These are phyloP conservation scores for Poecilia velifera DNA, from an alignment of 2,797 vertebrate genomes.

Conservation along the genomic window DNA sequence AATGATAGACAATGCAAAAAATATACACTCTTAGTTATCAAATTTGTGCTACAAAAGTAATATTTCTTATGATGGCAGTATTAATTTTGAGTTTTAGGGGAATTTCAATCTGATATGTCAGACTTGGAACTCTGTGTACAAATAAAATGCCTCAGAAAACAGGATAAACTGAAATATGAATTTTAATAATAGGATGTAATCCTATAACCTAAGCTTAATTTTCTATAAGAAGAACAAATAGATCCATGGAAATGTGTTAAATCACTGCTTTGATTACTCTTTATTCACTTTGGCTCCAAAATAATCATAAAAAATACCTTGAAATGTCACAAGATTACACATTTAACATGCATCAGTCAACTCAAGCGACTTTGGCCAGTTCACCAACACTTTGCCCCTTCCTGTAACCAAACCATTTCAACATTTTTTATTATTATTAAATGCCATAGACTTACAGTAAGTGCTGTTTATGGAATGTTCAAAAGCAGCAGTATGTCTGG, in stretches of 20 bases:
- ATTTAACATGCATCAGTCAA: neutral
- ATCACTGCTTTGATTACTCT: neutral
- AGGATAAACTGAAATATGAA: neutral
- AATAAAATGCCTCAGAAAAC: neutral
- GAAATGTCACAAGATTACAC: neutral
- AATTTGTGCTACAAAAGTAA: neutral
- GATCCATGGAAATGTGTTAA: neutral
- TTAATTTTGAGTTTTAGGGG: neutral
- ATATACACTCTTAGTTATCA: no score
- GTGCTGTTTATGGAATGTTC: neutral
- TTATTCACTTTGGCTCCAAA: neutral
- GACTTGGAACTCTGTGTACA: neutral
- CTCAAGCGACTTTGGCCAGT: neutral
- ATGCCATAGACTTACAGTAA: neutral
- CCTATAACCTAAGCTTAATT: neutral
- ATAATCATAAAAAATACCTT: neutral
- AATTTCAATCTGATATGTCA: neutral
- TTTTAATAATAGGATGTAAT: neutral
- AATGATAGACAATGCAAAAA: no score
- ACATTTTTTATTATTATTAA: neutral
- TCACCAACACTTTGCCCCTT: neutral
- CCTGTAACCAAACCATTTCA: neutral
- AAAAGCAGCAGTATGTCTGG: neutral
- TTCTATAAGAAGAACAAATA: neutral
- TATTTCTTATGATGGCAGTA: neutral